A percentile compares a stretch with the other conserved stretches of the same genome.
phyloP scores from a whole-genome alignment of 2,797 vertebrate genomes.

The Onychomys arenicola region DNA sequence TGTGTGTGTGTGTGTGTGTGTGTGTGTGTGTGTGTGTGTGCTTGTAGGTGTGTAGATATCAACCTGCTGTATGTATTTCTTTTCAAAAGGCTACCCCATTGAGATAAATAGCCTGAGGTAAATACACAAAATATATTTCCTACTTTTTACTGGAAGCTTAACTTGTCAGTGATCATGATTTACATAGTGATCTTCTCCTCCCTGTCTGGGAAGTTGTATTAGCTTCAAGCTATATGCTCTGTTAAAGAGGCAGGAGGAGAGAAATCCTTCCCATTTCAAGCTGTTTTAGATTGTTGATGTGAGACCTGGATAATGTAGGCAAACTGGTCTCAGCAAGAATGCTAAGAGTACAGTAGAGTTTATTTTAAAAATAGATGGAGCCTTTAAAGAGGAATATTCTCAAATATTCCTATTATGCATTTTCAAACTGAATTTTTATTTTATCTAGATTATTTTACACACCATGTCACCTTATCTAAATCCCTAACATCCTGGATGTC shows the following conservation, averaged over 20 bases:
- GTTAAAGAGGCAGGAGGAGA: slow-evolving; percentile 51
- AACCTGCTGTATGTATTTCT: slow-evolving; percentile 46
- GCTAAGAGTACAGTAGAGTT: neutral
- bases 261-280: slow-evolving; percentile 61
- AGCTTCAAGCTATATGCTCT: slow-evolving; percentile 77
- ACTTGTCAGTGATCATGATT: slow-evolving; percentile 80
- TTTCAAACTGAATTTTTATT: neutral
- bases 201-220: slow-evolving; percentile 68
- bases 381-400: neutral
- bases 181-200: slow-evolving; percentile 72
- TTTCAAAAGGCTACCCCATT: slow-evolving; percentile 59
- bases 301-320: neutral
- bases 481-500: neutral
- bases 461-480: neutral
- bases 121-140: slow-evolving; percentile 68
- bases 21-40: neutral
- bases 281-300: slow-evolving; percentile 53
- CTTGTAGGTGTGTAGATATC: neutral
- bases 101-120: slow-evolving; percentile 78
- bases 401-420: neutral
- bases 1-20: too few species aligned
- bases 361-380: neutral
- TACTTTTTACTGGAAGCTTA: slow-evolving; percentile 76
- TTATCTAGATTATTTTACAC: neutral
- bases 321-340: neutral